Evolutionary conservation across 2,113 vertebrate species (phyloP).

Genomic region (Dipodomys merriami): DNA sequence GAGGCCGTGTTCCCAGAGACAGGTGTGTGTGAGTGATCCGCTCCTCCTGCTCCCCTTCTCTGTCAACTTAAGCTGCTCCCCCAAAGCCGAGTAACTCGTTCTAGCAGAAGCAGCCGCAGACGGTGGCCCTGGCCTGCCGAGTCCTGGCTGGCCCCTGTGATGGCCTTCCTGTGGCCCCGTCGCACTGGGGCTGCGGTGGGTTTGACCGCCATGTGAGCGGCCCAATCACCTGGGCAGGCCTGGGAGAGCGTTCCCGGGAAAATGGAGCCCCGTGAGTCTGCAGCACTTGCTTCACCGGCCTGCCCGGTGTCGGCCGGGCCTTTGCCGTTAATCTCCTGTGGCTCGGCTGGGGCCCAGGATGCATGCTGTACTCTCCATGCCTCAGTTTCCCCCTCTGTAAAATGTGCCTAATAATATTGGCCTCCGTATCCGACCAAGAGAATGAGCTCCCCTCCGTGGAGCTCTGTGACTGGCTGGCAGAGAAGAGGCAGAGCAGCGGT

Average conservation of each 20-base stretch:
- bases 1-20: no score
- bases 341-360: not conserved
- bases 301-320: not conserved
- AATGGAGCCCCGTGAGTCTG: no score
- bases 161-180: not conserved
- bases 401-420: not conserved
- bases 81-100: not conserved
- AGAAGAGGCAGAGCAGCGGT: not conserved
- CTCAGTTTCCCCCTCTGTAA: not conserved
- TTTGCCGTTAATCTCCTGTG: rapidly evolving
- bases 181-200: not conserved
- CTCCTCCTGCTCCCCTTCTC: not conserved
- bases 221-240: not conserved
- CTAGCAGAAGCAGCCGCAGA: no score
- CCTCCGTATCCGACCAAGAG: rapidly evolving
- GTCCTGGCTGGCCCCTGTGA: no score
- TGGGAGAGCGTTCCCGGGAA: no score
- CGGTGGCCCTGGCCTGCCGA: not conserved
- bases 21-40: rapidly evolving
- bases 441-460: no score
- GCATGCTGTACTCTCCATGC: not conserved
- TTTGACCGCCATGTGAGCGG: no score
- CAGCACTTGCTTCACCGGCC: rapidly evolving
- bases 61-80: not conserved
- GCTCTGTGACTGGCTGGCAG: not conserved